Evolutionary conservation across 2,888 invertebrate genomes (phyloP).

Genomic region (Dyspetes luteomarginatus): DNA sequence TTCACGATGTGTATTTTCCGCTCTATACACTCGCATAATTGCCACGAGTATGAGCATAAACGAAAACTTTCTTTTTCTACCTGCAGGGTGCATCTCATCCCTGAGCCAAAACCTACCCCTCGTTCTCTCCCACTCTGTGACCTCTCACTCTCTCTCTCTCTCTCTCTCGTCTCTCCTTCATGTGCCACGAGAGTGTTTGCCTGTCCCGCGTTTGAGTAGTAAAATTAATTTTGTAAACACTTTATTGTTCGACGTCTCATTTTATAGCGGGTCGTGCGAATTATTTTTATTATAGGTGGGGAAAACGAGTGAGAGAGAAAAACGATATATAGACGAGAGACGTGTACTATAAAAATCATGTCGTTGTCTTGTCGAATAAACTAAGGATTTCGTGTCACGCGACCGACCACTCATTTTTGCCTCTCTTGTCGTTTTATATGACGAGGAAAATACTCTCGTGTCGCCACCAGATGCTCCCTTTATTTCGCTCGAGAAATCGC

Average conservation of each 20-base stretch:
- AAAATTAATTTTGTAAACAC: constrained; percentile 80
- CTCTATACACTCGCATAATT: not conserved
- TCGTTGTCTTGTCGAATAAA: constrained; percentile 54
- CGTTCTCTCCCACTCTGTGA: constrained; percentile 38
- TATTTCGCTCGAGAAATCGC: constrained; percentile 35
- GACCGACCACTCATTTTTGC: constrained; percentile 63
- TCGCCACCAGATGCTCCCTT: constrained; percentile 47
- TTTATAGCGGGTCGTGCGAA: constrained; percentile 78
- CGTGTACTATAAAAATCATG: constrained; percentile 27
- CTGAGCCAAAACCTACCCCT: constrained; percentile 14
- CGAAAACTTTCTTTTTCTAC: constrained; percentile 66
- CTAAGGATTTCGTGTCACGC: constrained; percentile 71
- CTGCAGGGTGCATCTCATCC: constrained; percentile 30
- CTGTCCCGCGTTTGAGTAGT: constrained; percentile 69
- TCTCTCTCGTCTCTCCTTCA: not conserved
- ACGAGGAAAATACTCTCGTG: constrained; percentile 16
- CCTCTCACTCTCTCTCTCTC: constrained; percentile 26
- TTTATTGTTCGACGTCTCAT: constrained; percentile 76
- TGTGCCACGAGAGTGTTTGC: constrained; percentile 46
- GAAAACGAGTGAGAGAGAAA: not conserved
- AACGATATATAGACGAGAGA: constrained; percentile 15
- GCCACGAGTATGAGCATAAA: constrained; percentile 31
- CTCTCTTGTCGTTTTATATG: constrained; percentile 20
- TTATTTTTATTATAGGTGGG: constrained; percentile 73
- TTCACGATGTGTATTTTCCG: not conserved